Evolutionary conservation across 2,888 invertebrate genomes (phyloP).

Genomic region (Diplolepis rosae): DNA sequence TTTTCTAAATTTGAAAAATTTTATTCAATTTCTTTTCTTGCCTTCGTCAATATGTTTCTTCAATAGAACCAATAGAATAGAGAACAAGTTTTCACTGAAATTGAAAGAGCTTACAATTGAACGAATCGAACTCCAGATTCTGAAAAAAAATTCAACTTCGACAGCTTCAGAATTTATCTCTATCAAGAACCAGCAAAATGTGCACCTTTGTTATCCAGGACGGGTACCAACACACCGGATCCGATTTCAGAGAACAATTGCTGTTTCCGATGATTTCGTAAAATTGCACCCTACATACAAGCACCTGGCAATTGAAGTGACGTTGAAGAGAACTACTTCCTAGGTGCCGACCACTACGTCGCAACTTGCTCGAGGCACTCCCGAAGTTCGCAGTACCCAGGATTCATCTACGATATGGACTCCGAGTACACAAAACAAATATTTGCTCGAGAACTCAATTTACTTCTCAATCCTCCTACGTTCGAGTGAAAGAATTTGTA

Average conservation of each 20-base stretch:
- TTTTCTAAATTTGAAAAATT: no score
- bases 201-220: no score
- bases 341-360: no score
- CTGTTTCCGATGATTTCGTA: constrained; percentile 16
- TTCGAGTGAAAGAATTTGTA: constrained; percentile 4
- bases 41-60: no score
- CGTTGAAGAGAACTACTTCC: constrained; percentile 10
- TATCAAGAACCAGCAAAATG: no score
- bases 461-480: background rate
- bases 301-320: constrained; percentile 20
- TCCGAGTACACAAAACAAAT: background rate
- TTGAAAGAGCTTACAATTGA: no score
- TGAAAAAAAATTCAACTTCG: no score
- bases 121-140: no score
- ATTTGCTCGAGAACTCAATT: constrained; percentile 19
- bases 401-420: background rate
- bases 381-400: background rate
- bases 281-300: constrained; percentile 4
- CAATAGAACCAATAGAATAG: no score
- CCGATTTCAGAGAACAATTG: constrained; percentile 21
- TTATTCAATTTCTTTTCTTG: no score
- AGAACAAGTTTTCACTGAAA: no score
- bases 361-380: constrained; percentile 22
- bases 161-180: no score
- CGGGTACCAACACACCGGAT: constrained; percentile 14